These are phyloP conservation scores for Drosophila flavopinicola DNA, from an alignment of 2,888 invertebrate species.

Conservation along the genomic window DNA sequence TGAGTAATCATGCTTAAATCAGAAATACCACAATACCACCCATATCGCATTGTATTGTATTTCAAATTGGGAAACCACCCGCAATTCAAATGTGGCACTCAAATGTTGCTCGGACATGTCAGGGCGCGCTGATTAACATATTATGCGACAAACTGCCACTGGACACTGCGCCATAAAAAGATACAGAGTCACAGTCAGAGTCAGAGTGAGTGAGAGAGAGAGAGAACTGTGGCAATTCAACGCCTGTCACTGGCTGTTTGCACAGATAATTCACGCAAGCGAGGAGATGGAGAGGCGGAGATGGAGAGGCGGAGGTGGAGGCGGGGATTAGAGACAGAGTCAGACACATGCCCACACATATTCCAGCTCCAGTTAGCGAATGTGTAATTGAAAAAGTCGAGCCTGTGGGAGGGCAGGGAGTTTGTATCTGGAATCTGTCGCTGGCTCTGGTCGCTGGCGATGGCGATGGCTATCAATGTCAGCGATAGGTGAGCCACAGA, in stretches of 20 bases:
- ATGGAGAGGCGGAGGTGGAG: background rate
- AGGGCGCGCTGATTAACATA: constrained; percentile 74
- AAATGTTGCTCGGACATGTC: constrained; percentile 61
- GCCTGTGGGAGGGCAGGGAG: constrained; percentile 14
- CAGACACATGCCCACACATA: constrained; percentile 5
- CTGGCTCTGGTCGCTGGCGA: background rate
- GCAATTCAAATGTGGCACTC: constrained; percentile 53
- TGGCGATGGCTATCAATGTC: constrained; percentile 75
- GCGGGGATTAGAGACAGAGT: constrained; percentile 18
- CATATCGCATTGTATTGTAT: constrained; percentile 24
- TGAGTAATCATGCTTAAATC: constrained; percentile 7
- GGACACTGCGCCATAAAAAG: constrained; percentile 40
- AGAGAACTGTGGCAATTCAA: constrained; percentile 72
- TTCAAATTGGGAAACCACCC: constrained; percentile 46
- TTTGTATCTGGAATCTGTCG: constrained; percentile 52
- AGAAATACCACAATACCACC: constrained; percentile 28
- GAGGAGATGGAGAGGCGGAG: constrained; percentile 15
- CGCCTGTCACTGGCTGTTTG: constrained; percentile 79
- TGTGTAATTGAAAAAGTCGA: constrained; percentile 75
- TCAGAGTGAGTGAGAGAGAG: background rate
- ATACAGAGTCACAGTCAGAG: background rate
- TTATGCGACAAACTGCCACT: constrained; percentile 79
- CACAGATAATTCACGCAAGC: constrained; percentile 79
- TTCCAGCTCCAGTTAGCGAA: constrained; percentile 25
- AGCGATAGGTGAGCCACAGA: constrained; percentile 70